A percentile compares a stretch with the other conserved stretches of the same genome.
Conservation (phyloP, 2,888 invertebrate species). For the Metellina segmentata region DNA sequence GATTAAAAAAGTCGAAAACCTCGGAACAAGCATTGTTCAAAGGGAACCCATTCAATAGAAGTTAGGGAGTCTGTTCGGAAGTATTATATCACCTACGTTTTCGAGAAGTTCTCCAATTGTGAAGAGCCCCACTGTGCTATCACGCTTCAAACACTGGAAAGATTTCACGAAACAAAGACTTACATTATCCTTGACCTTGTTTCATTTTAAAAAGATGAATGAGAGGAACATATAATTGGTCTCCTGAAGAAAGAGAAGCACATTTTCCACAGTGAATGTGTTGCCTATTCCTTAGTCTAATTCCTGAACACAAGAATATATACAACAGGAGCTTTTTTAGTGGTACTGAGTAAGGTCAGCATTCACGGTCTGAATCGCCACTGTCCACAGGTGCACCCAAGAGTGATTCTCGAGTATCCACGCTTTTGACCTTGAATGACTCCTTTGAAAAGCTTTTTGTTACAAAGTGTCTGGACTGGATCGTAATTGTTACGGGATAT, state of each 20-base stretch:
- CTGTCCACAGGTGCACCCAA: slow-evolving; percentile 44
- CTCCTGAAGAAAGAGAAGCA: slow-evolving; percentile 21
- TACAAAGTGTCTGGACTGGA: slow-evolving; percentile 16
- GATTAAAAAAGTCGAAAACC: too few relatives aligned
- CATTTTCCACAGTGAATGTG: slow-evolving; percentile 28
- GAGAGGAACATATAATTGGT: slow-evolving; percentile 44
- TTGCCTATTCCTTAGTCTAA: slow-evolving; percentile 31
- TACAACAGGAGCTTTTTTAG: slow-evolving; percentile 19
- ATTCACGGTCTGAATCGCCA: slow-evolving; percentile 66
- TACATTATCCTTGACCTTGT: slow-evolving; percentile 52
- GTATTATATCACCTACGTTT: neutral
- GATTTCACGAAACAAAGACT: slow-evolving; percentile 11
- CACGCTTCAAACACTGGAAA: neutral
- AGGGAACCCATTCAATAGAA: too few relatives aligned
- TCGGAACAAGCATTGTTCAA: too few relatives aligned
- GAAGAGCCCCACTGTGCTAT: neutral
- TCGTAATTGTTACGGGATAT: neutral
- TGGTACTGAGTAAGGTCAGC: slow-evolving; percentile 24
- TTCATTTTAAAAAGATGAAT: slow-evolving; percentile 19
- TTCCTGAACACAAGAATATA: slow-evolving; percentile 19
- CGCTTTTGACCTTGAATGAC: slow-evolving; percentile 43
- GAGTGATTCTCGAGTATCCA: neutral
- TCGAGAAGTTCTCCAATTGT: neutral
- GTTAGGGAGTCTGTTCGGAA: neutral
- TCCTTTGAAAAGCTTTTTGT: slow-evolving; percentile 24